These are phyloP conservation scores for Bradysia coprophila DNA, from an alignment of 1,140 invertebrate species.

Conservation along the genomic window DNA sequence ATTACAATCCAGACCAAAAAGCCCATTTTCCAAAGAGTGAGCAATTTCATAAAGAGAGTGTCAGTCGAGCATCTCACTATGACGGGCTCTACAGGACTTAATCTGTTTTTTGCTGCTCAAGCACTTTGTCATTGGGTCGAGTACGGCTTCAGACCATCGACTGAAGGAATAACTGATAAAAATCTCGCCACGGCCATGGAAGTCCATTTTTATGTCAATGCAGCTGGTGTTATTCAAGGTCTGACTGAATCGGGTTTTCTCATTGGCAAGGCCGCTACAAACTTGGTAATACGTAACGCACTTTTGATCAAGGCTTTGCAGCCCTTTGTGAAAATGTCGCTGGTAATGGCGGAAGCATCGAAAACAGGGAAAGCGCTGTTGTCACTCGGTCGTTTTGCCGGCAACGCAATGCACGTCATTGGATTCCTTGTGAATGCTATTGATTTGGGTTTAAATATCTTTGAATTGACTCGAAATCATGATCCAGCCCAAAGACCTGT, in stretches of 20 bases:
- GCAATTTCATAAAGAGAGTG: neutral
- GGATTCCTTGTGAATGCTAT: neutral
- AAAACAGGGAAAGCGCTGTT: neutral
- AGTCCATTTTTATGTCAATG: neutral
- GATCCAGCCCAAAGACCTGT: neutral
- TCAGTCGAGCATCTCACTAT: neutral
- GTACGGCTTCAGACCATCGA: neutral
- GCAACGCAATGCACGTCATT: neutral
- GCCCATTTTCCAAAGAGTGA: neutral
- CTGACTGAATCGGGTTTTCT: neutral
- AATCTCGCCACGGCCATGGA: neutral
- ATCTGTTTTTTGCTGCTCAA: neutral
- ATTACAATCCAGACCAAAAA: neutral
- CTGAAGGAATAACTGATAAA: neutral
- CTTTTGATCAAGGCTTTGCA: neutral
- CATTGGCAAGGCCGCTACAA: neutral
- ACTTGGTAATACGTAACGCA: neutral
- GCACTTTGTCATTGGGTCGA: neutral
- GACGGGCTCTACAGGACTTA: neutral
- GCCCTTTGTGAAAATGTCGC: neutral
- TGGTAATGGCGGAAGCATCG: no score
- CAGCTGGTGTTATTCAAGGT: neutral
- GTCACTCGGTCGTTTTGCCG: neutral
- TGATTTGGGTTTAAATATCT: neutral
- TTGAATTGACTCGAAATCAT: neutral